Base-by-base conservation (phyloP, 35 echinoderm and acorn worm genomes). In the Eucidaris tribuloides region DNA sequence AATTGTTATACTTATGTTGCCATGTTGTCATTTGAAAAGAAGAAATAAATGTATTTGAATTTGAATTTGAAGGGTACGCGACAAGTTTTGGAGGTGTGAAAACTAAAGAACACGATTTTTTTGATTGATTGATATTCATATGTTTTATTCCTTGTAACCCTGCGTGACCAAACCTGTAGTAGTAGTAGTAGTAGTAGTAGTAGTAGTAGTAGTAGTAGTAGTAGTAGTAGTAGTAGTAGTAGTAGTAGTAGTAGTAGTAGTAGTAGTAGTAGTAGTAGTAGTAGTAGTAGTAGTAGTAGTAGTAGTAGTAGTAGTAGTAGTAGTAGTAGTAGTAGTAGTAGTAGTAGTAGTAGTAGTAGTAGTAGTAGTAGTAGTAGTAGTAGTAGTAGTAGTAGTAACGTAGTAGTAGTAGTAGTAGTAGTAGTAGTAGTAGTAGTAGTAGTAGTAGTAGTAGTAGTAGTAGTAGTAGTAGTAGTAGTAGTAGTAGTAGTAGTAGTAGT, bases 201-300 rank as follows among this genome's bases (percentile, higher is more conserved):
- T 65, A 65, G 62, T 65, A 65, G 62, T 65, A 65, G 62, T 65
- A 65, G 62, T 65, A 65, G 62, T 65, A 65, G 62, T 65, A 65
- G 62, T 65, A 65, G 62, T 65, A 65, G 62, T 65, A 65, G 62
- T 65, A 65, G 62, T 65, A 65, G 62, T 65, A 65, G 62, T 65
- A 65, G 62, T 65, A 65, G 62, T 65, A 65, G 62, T 65, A 27
- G 62, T 65, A 65, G 62, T 65, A 27, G 62, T 65, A 65, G 62
- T 65, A 27, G 62, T 65, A 65, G 62, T 65, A 65, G 62, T 65
- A 65, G 62, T 65, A 65, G 62, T 65, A 65, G 62, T 65, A 65
- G 62, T 65, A 27, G 62, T 65, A 65, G 62, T 65, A 65, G 62
- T 65, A 65, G 62, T 65, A 27, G 62, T 65, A 27, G 62, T 65